phyloP scores from a whole-genome alignment of 2,113 vertebrate species.

The Tretioscincus oriximinensis region DNA sequence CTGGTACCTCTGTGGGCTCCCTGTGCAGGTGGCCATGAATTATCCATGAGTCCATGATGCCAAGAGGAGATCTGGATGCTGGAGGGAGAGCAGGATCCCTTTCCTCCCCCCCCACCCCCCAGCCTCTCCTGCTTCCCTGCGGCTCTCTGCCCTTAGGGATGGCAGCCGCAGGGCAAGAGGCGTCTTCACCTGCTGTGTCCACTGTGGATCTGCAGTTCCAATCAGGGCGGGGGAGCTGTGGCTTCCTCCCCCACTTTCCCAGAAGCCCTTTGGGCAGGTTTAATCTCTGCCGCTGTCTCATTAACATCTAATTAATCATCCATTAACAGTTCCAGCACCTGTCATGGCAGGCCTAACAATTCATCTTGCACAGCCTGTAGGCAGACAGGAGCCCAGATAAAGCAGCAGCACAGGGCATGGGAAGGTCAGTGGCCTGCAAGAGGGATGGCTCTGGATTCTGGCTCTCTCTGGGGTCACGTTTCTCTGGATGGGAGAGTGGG shows the following conservation, averaged over 20 bases:
- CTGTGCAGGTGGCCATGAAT: background rate
- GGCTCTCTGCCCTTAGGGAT: too few relatives aligned
- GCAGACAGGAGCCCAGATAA: background rate
- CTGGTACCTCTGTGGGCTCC: background rate
- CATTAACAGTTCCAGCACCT: background rate
- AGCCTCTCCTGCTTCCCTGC: too few relatives aligned
- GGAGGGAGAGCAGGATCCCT: background rate
- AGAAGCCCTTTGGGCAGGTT: background rate
- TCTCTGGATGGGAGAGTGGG: too few relatives aligned
- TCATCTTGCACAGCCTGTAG: background rate
- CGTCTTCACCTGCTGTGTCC: too few relatives aligned
- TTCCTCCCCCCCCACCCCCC: background rate
- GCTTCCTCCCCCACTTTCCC: background rate
- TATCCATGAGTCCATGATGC: background rate
- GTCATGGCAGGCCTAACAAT: background rate
- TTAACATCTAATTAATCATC: conserved; percentile 15
- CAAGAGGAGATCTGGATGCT: background rate
- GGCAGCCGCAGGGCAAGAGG: too few relatives aligned
- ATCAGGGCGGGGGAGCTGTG: too few relatives aligned
- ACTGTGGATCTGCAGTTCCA: too few relatives aligned
- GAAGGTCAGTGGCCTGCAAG: background rate
- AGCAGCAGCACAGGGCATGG: background rate
- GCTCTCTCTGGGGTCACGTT: too few relatives aligned
- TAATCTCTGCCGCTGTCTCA: conserved; percentile 20
- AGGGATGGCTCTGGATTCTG: too few relatives aligned